Evolutionary conservation across 23 tunicate species (phyloP), one percentile per base, ranked within the genome.

Genomic region (Botrylloides violaceus): DNA sequence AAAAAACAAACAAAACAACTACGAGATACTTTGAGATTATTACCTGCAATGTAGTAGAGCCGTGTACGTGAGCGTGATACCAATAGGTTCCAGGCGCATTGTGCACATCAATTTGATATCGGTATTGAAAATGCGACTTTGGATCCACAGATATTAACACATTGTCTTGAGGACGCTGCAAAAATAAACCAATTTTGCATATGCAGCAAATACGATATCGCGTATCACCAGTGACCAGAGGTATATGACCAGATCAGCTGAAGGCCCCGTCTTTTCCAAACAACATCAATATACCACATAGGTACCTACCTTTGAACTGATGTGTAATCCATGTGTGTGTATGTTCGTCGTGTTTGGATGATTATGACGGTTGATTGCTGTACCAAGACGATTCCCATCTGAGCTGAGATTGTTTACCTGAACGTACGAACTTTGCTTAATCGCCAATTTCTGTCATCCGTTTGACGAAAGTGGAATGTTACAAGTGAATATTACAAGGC

Each of bases 321-420:
- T 82, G 75, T 88, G 96, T 4, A 88, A 72, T 27, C 96, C 96
- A 57, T 88, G 96, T 3, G 89, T 83, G 35, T 88, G 96, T 3
- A 88, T 65, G 49, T 82, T 88, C 31, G 89, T 82, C 49, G 80
- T 61, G 65, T 88, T 88, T 21, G 96, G 96, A 29, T 59, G 30
- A 22, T 59, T 59, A 5, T 22, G 23, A 7, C 19, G 64, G 19
- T 59, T 59, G 18, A 59, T 7, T n/a, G 26, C 64, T 6, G 7
- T 22, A 9, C 64, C 64, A 7, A 59, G 30, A 6, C 19, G 18
- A 59, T 59, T 59, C 29, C 19, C 7, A 7, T 26, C 64, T 59
- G 53, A 43, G 15, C 15, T 43, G 12, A 43, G 15, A 43, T 43
- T n/a, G n/a, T n/a, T n/a, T n/a, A n/a, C n/a, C n/a, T n/a, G n/a